Conservation (phyloP, 1,140 invertebrate genomes). For the Aphelinus atriplicis region DNA sequence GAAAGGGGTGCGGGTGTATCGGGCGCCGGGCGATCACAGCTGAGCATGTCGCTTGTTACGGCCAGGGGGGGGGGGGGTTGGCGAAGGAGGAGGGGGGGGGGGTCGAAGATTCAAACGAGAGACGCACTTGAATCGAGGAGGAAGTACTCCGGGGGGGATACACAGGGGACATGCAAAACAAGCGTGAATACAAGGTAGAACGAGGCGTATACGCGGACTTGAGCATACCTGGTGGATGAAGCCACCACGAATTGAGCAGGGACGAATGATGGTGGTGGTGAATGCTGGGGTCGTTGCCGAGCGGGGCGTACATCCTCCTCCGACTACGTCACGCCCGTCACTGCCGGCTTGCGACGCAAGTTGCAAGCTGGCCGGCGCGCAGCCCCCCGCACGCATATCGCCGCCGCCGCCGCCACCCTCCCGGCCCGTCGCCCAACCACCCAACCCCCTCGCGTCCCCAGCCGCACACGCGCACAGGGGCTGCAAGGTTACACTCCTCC, state of each 20-base stretch:
- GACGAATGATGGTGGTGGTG: constrained; percentile 54
- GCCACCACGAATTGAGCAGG: constrained; percentile 64
- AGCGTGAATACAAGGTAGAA: too few species aligned
- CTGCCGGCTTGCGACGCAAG: constrained; percentile 52
- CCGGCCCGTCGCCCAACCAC: neutral
- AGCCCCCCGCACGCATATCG: neutral
- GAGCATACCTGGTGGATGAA: constrained; percentile 61
- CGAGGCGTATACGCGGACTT: neutral
- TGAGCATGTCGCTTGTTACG: too few species aligned
- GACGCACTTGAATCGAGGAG: too few species aligned
- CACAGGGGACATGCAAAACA: too few species aligned
- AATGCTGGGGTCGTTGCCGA: constrained; percentile 61
- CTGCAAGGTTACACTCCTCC: neutral
- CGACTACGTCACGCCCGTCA: constrained; percentile 65
- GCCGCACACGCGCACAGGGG: neutral
- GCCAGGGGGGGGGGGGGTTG: too few species aligned
- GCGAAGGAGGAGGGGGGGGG: too few species aligned
- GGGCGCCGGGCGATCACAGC: too few species aligned
- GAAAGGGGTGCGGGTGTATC: too few species aligned
- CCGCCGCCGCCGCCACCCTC: neutral
- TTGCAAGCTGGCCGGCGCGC: neutral
- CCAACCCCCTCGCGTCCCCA: neutral
- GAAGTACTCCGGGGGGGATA: too few species aligned
- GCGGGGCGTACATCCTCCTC: constrained; percentile 65
- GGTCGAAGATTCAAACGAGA: too few species aligned